Conservation (phyloP, 2,797 vertebrate genomes). For the Cyprinodon diabolis region DNA sequence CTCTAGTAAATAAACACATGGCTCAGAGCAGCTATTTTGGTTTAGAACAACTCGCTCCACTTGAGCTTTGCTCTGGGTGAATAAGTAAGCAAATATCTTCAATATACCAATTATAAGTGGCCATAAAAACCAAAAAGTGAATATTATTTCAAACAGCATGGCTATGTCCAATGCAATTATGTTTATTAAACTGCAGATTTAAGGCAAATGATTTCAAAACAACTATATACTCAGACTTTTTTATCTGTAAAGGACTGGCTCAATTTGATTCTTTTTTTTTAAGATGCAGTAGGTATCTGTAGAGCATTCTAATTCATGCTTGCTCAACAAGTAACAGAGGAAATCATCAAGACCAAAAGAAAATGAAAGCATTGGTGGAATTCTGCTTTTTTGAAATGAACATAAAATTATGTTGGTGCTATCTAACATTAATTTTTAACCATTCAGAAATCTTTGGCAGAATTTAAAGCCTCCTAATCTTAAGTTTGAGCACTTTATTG, state of each 20-base stretch:
- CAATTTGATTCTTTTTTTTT: constrained; percentile 14
- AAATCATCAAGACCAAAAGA: constrained; percentile 16
- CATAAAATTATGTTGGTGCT: constrained; percentile 18
- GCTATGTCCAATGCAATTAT: constrained; percentile 45
- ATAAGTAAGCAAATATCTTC: not conserved
- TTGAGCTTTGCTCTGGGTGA: not conserved
- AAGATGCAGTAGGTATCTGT: not conserved
- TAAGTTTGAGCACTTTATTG: constrained; percentile 28
- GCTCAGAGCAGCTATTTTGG: not conserved
- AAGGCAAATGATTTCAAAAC: constrained; percentile 25
- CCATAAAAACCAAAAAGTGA: too few relatives aligned
- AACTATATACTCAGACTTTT: not conserved
- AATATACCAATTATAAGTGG: not conserved
- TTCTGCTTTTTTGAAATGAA: constrained; percentile 34
- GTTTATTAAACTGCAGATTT: constrained; percentile 32
- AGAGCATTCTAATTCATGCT: not conserved
- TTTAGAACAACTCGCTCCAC: not conserved
- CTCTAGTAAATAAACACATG: constrained; percentile 10
- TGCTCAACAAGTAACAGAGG: constrained; percentile 13
- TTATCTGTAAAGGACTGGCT: constrained; percentile 5
- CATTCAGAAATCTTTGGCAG: constrained; percentile 53
- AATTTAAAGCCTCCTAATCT: constrained; percentile 34
- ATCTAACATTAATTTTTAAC: constrained; percentile 32
- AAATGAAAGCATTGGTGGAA: constrained; percentile 19
- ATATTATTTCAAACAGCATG: not conserved